Evolutionary conservation across 2,888 invertebrate genomes (phyloP).

Genomic region (Eristalis pertinax): DNA sequence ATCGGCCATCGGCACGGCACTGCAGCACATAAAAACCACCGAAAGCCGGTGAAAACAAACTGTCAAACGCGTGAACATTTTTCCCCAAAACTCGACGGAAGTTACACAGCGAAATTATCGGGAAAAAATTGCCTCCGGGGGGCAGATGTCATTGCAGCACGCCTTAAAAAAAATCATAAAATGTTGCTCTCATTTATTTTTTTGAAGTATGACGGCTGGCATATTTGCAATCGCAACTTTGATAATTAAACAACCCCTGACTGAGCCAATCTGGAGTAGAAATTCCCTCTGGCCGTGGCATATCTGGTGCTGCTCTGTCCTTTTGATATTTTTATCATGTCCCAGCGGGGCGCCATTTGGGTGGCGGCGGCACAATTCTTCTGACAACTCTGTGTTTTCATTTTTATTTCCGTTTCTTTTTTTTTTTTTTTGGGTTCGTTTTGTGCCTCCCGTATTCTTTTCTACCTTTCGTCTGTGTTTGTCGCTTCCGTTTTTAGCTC

Average conservation of each 20-base stretch:
- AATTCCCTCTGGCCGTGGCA: neutral
- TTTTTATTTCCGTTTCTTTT: neutral
- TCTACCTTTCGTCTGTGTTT: neutral
- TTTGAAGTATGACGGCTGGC: neutral
- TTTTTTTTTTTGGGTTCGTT: neutral
- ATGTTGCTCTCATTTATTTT: neutral
- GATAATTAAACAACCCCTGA: conserved; percentile 20
- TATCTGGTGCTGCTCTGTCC: neutral
- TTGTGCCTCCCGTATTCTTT: neutral
- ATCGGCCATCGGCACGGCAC: neutral
- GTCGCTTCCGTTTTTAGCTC: neutral
- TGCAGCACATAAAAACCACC: neutral
- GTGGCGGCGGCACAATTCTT: conserved; percentile 6
- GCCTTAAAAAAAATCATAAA: neutral
- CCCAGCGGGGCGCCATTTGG: conserved; percentile 1
- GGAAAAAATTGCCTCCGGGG: neutral
- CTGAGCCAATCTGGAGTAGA: conserved; percentile 15
- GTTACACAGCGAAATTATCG: neutral
- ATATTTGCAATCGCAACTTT: conserved; percentile 8
- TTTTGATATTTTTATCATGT: conserved; percentile 25
- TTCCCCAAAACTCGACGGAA: neutral
- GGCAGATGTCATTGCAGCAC: neutral
- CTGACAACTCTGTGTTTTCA: neutral
- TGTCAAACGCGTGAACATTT: neutral
- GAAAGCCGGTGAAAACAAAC: neutral